These are phyloP conservation scores for Spisula solida DNA, from an alignment of 2,888 invertebrate species.

Conservation along the genomic window DNA sequence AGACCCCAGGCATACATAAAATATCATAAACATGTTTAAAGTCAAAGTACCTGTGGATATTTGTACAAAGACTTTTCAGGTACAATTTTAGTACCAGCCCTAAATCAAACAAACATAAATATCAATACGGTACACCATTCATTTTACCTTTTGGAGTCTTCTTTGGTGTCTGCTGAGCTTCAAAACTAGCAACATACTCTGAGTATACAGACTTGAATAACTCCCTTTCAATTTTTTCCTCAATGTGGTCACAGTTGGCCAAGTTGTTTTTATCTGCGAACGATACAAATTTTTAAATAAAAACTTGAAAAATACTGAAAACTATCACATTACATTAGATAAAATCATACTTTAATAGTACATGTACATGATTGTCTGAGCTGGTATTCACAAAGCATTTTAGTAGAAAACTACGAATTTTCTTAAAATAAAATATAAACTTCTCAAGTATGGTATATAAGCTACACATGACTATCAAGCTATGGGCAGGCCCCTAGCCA, in stretches of 20 bases:
- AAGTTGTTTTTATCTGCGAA: slow-evolving; percentile 56
- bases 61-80: too few relatives aligned
- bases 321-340: background rate
- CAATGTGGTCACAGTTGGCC: slow-evolving; percentile 35
- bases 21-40: too few relatives aligned
- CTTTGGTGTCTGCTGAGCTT: slow-evolving; percentile 1
- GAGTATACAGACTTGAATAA: slow-evolving; percentile 55
- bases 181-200: slow-evolving; percentile 45
- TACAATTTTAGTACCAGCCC: too few relatives aligned
- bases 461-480: too few relatives aligned
- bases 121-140: background rate
- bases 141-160: slow-evolving; percentile 14
- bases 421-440: too few relatives aligned
- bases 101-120: background rate
- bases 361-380: too few relatives aligned
- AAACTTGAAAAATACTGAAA: background rate
- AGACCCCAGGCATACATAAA: too few relatives aligned
- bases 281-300: background rate
- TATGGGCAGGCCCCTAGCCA: too few relatives aligned
- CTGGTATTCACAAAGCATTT: too few relatives aligned
- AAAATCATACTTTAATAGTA: background rate
- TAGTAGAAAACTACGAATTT: too few relatives aligned
- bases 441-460: too few relatives aligned
- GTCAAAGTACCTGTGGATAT: too few relatives aligned
- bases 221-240: slow-evolving; percentile 54